Base-by-base conservation (phyloP, 2,888 invertebrate species). In the Cephus pulcher region DNA sequence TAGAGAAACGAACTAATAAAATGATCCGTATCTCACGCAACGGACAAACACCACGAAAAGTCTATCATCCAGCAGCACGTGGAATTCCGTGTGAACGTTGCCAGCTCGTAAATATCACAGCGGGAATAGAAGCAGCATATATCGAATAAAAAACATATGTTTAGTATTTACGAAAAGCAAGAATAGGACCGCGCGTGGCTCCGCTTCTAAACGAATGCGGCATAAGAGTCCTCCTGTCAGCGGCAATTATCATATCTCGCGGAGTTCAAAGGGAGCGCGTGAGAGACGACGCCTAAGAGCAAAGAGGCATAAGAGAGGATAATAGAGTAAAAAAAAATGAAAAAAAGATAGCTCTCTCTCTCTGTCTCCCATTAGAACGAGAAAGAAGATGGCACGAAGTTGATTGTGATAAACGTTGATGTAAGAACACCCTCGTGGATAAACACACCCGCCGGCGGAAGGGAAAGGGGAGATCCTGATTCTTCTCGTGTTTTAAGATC, bases 181-280 rank as follows among this genome's bases (percentile, higher is more conserved):
- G 33, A 71, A 71, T 71, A 71, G 71, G n/a, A 15, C 23, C 56
- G 56, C 56, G 56, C 56, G 56, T 56, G 56, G 56, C 23, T 23
- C 56, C 56, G 56, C 56, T 56, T 56, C 23, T 56, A 56, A 56
- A 56, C 56, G 56, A 56, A 56, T 23, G 56, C 23, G 56, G 56
- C 56, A 3, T 23, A 23, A 76, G 76, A 76, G 76, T 74, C 77
- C 75, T 76, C 12, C 79, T 79, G 80, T 80, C 80, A 80, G 73
- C 77, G 79, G 83, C 82, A 86, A 86, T 86, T 86, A 86, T 86
- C 83, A 79, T 85, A 82, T 85, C 86, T 86, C 81, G 81, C 76
- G 70, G 82, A 82, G 85, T 82, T 86, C 86, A 86, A 86, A 86
- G 86, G 80, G 82, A 81, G 74, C 82, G 80, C 74, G 83, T 79